Evolutionary conservation across 2,888 invertebrate species (phyloP).

Genomic region (Malthinus flaveolus): DNA sequence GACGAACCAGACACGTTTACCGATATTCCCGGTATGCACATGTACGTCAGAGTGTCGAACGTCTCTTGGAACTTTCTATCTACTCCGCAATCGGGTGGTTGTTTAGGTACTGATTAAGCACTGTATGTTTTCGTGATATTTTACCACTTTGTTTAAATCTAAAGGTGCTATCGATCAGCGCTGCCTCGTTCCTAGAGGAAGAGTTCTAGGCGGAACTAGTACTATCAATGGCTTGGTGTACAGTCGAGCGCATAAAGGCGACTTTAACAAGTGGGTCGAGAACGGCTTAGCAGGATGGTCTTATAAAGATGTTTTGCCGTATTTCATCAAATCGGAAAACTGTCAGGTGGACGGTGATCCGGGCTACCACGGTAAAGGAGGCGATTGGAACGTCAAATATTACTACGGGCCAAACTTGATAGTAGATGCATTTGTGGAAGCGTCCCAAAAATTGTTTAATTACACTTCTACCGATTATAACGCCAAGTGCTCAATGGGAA

Average conservation of each 20-base stretch:
- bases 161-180: neutral
- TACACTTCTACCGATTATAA: conserved; percentile 56
- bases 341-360: neutral
- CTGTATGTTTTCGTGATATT: neutral
- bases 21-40: conserved; percentile 3
- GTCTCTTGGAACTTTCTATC: conserved; percentile 6
- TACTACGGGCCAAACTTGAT: neutral
- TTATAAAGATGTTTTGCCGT: neutral
- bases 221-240: neutral
- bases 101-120: conserved; percentile 4
- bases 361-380: neutral
- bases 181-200: neutral
- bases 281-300: neutral
- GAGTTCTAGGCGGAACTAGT: neutral
- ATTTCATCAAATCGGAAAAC: neutral
- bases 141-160: neutral
- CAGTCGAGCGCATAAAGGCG: neutral
- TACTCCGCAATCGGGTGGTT: neutral
- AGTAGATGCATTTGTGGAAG: neutral
- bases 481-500: conserved; percentile 64
- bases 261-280: neutral
- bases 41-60: neutral
- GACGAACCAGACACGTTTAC: conserved; percentile 7
- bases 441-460: neutral
- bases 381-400: neutral